Conservation (phyloP, 2,888 invertebrate genomes). For the Brachylomia viminalis region DNA sequence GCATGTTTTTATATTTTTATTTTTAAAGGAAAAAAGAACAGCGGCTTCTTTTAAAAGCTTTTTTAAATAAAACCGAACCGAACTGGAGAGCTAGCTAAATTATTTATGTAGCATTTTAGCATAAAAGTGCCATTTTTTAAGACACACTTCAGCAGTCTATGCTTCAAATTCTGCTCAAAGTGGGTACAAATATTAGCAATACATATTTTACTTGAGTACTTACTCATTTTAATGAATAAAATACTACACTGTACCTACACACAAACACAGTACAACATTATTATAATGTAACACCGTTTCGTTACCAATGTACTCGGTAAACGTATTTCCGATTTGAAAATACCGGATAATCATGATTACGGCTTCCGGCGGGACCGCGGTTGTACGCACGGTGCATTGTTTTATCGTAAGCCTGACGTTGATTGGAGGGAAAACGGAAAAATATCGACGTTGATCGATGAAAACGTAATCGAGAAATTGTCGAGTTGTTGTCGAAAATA, state of each 20-base stretch:
- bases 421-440: constrained; percentile 58
- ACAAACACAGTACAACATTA: constrained; percentile 27
- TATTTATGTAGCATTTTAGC: not conserved
- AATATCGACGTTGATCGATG: constrained; percentile 60
- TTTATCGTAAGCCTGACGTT: constrained; percentile 59
- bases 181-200: not conserved
- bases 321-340: constrained; percentile 74
- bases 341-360: constrained; percentile 76
- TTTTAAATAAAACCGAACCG: not conserved
- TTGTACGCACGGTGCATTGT: constrained; percentile 72
- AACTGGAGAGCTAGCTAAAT: not conserved
- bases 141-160: not conserved
- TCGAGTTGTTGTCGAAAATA: constrained; percentile 31
- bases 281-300: constrained; percentile 52
- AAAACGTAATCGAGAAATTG: constrained; percentile 54
- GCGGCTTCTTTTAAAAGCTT: not conserved
- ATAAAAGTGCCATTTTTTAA: not conserved
- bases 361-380: constrained; percentile 71
- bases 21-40: not conserved
- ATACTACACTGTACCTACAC: not conserved
- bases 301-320: constrained; percentile 58
- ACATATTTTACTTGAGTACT: not conserved
- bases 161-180: not conserved
- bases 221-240: not conserved
- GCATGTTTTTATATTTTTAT: not conserved